phyloP scores from a whole-genome alignment of 1,140 invertebrate genomes.

The Trichonephila clavata region DNA sequence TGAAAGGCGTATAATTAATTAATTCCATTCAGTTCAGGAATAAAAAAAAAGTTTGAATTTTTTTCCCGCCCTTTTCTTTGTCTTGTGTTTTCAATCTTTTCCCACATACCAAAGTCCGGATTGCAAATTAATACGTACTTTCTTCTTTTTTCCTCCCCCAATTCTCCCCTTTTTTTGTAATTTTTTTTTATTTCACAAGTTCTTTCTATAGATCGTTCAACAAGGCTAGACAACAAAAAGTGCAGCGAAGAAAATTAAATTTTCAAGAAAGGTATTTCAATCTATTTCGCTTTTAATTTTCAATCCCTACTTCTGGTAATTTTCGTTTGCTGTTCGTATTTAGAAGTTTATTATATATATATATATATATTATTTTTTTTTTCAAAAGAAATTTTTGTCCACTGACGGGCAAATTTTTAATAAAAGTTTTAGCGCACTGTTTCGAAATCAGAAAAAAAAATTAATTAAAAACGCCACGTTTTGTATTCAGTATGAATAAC shows the following conservation, averaged over 20 bases:
- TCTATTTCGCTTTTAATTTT: constrained; percentile 44
- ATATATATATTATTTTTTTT: too few species aligned
- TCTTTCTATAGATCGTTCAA: background rate
- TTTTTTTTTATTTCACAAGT: background rate
- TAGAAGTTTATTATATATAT: background rate
- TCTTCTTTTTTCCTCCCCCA: background rate
- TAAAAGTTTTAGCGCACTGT: background rate
- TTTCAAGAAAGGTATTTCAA: background rate
- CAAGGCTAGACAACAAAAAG: constrained; percentile 3
- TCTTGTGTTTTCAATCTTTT: constrained; percentile 45
- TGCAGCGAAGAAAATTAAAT: constrained; percentile 1
- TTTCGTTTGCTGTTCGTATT: background rate
- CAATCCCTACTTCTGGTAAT: background rate
- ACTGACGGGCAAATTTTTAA: background rate
- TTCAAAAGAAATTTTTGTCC: background rate
- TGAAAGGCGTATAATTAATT: constrained; percentile 53
- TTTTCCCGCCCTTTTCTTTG: background rate
- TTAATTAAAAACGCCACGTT: background rate
- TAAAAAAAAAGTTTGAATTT: background rate
- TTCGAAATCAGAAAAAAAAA: background rate
- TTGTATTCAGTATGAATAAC: too few species aligned
- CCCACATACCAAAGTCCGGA: background rate
- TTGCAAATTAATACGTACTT: constrained; percentile 45
- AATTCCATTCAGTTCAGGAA: constrained; percentile 41
- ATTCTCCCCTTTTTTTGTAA: too few species aligned